Conservation (phyloP, 2,797 vertebrate species). For the Fringilla coelebs region DNA sequence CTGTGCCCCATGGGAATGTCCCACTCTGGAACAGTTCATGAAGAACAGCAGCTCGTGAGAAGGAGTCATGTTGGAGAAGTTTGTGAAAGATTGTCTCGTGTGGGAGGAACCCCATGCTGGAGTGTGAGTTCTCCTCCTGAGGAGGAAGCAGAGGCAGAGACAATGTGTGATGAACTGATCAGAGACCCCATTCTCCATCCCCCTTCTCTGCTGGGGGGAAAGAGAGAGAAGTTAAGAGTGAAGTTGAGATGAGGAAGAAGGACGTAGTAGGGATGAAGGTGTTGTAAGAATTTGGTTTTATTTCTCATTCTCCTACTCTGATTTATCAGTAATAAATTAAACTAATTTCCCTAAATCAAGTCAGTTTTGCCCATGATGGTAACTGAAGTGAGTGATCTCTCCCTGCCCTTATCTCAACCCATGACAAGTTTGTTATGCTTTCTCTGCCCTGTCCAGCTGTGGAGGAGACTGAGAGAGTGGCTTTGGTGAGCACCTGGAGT, state of each 20-base stretch:
- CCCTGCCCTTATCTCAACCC: not conserved
- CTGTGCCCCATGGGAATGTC: accelerated
- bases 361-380: not conserved
- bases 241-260: not conserved
- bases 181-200: not conserved
- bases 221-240: not conserved
- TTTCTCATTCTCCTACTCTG: not conserved
- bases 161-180: not conserved
- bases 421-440: not conserved
- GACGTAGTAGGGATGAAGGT: not conserved
- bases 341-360: not conserved
- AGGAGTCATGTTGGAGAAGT: not conserved
- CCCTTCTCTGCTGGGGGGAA: not conserved
- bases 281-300: not conserved
- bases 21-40: not conserved
- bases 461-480: not conserved
- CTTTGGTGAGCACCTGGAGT: not conserved
- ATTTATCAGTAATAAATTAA: not conserved
- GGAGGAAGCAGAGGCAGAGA: not conserved
- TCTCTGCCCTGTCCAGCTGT: not conserved
- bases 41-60: not conserved
- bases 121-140: not conserved
- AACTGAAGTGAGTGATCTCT: not conserved
- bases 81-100: not conserved
- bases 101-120: not conserved